Evolutionary conservation across 1,140 invertebrate species (phyloP).

Genomic region (Plodia interpunctella): DNA sequence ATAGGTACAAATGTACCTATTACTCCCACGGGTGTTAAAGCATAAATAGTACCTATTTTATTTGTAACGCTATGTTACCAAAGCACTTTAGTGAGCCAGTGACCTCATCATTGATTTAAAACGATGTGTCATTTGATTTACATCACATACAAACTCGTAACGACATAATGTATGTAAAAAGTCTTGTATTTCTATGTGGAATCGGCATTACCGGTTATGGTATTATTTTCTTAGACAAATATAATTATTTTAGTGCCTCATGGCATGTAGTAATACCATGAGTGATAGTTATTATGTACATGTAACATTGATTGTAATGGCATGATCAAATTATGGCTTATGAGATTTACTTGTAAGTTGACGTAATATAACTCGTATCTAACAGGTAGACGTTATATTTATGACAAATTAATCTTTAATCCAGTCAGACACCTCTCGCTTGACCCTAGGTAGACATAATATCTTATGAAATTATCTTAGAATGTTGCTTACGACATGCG

Average conservation of each 20-base stretch:
- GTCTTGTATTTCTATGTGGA: neutral
- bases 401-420: constrained; percentile 3
- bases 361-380: neutral
- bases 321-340: neutral
- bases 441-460: neutral
- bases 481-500: neutral
- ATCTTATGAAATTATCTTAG: neutral
- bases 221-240: neutral
- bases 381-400: neutral
- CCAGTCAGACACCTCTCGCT: neutral
- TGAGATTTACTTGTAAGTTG: too few relatives aligned
- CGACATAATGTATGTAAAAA: neutral
- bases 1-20: too few relatives aligned
- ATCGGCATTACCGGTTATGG: neutral
- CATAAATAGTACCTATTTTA: neutral
- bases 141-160: neutral
- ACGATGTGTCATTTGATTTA: constrained; percentile 12
- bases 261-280: too few relatives aligned
- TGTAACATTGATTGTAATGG: neutral
- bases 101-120: constrained; percentile 13
- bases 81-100: constrained; percentile 1
- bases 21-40: neutral
- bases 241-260: neutral
- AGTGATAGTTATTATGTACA: neutral
- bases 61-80: neutral